Evolutionary conservation across 2,797 vertebrate genomes (phyloP).

Genomic region (Lepilemur ruficaudatus): DNA sequence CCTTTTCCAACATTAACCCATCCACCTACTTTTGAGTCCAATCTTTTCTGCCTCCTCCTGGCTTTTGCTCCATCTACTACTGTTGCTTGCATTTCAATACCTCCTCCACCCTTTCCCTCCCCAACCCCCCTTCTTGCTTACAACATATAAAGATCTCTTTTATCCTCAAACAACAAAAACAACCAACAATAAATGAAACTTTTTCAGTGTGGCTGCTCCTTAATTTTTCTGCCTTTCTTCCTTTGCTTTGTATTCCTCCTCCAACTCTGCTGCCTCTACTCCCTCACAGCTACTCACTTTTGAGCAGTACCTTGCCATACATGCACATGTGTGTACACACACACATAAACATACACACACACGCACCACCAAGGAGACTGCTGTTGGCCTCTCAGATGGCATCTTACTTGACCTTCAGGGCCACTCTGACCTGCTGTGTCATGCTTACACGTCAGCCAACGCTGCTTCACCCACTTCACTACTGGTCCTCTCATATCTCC

Average conservation of each 20-base stretch:
- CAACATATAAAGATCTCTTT: neutral
- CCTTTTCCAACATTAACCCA: neutral
- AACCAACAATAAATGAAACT: neutral
- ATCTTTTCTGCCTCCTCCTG: neutral
- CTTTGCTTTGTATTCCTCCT: too few relatives aligned
- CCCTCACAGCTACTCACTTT: neutral
- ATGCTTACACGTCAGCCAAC: accelerated
- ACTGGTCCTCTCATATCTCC: neutral
- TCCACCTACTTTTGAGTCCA: neutral
- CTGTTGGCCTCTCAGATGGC: too few relatives aligned
- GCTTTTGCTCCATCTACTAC: neutral
- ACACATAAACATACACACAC: neutral
- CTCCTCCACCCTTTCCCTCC: neutral
- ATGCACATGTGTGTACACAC: accelerated
- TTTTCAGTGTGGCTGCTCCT: neutral
- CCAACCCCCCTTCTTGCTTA: neutral
- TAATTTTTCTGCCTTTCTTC: neutral
- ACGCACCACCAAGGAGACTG: neutral
- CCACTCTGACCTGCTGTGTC: neutral
- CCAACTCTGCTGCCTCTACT: neutral
- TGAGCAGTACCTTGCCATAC: neutral
- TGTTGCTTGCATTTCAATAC: neutral
- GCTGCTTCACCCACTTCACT: neutral
- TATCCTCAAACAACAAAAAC: neutral
- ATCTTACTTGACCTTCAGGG: accelerated